A percentile compares a stretch with the other conserved stretches of the same genome.
These are phyloP conservation scores for Gortyna flavago DNA, from an alignment of 2,888 invertebrate genomes.

Conservation along the genomic window DNA sequence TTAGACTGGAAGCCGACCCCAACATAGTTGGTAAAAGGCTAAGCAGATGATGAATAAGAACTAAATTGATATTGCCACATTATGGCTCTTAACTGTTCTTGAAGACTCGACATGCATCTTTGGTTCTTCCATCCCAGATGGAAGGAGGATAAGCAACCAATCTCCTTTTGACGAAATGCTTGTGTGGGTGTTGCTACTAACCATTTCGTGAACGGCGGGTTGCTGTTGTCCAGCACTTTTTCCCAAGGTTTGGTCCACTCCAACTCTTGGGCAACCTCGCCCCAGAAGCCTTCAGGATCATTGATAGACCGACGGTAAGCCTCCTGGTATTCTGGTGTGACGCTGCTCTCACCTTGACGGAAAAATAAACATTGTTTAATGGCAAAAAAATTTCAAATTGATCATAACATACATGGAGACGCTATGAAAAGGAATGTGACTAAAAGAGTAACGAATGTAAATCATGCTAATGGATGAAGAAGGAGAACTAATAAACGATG, in stretches of 20 bases:
- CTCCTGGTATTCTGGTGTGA: conserved; percentile 90
- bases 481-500: background rate
- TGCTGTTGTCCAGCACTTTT: conserved; percentile 94
- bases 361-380: background rate
- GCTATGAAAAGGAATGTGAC: background rate
- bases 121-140: too few relatives aligned
- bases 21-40: background rate
- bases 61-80: background rate
- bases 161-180: background rate
- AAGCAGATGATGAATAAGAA: background rate
- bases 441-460: background rate
- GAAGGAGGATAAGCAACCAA: background rate
- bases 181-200: conserved; percentile 74
- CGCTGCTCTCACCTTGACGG: conserved; percentile 77
- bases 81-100: background rate
- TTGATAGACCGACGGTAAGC: conserved; percentile 92
- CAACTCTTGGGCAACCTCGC: conserved; percentile 93
- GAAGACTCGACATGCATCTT: background rate
- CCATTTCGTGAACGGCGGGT: conserved; percentile 97
- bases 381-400: background rate
- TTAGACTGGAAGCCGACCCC: background rate
- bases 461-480: background rate
- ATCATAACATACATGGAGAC: background rate
- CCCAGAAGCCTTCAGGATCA: conserved; percentile 96
- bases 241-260: conserved; percentile 96